Base-by-base conservation (phyloP, 2,797 vertebrate species). In the Hydrolagus colliei region DNA sequence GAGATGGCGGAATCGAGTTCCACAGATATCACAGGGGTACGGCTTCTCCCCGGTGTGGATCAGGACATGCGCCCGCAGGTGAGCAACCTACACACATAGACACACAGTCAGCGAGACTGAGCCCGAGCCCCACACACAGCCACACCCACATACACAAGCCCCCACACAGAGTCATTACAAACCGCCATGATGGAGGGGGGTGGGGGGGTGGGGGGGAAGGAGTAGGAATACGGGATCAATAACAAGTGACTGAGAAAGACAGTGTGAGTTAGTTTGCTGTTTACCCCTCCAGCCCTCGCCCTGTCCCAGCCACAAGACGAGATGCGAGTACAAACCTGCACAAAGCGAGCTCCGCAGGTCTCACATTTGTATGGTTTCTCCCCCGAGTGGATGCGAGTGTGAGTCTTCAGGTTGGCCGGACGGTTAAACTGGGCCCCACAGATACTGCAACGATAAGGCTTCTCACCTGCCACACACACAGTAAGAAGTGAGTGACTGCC, bases 361-460 rank as follows among this genome's bases (percentile, higher is more conserved):
- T 99, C 97, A 20, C 98, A 99, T 91, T 98, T 98, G 93, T 99
- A 99, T 90, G 98, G 98, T 94, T 99, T 99, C 94, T 99, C 98
- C 91, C 98, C 98, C 72, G 98, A 99, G 94, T 99, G 98, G 91
- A 99, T 99, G 89, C 98, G 96, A 8, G 98, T 98, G 89, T 99
- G 98, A 87, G 98, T 99, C 93, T 99, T 99, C 94, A 99, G 95
- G 94, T 99, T 99, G 88, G 98, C 98, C 8, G 98, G 98, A 90
- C 98, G 92, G 92, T 99, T 99, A 90, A 99, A 99, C 93, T 99
- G 98, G 71, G 98, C 98, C 85, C 98, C 97, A 0, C 98, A 99
- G 92, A 99, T 99, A 89, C 97, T 97, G 93, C 98, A 99, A 88
- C 97, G 97, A 90, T 99, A 99, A 75, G 98, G 98, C 90, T 99